Evolutionary conservation across 2,888 invertebrate genomes (phyloP), one percentile per base, ranked within the genome.

Genomic region (Eledona agricola): DNA sequence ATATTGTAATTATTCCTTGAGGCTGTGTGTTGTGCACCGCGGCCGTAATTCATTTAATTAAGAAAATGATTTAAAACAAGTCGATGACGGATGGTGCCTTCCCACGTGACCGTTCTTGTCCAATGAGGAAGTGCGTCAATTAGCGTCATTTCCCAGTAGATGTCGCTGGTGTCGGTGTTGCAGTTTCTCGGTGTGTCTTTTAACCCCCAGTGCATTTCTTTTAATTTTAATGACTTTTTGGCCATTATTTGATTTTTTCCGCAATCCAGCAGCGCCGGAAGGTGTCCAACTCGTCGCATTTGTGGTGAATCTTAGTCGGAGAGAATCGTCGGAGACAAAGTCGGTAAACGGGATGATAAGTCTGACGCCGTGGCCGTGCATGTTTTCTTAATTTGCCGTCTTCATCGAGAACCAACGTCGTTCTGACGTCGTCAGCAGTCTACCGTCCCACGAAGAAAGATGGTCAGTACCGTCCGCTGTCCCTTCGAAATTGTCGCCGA

Each of bases 341-440:
- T 52, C 26, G 42, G 28, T 15, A 6, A 25, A 34, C 46, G 35
- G 11, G 17, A 47, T 47, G 47, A 28, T n/a, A 34, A 35, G 19
- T 40, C 62, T 72, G 72, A 73, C 70, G 74, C 72, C 72, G 73
- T 74, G 74, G 72, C 73, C 67, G 55, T 46, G 71, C 71, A 72
- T 74, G 72, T 72, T 74, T 73, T 73, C 68, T 65, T 65, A 65
- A 69, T 45, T 45, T 34, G 7, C 32, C 25, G 45, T 45, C 43
- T 43, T 40, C 9, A 22, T 22, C 32, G 43, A 32, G 20, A 7
- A 25, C 16, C 43, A 28, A 10, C 42, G 11, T 28, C 38, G 22
- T 29, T 6, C 4, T 25, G 15, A 23, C 26, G 19, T 37, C 35
- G 35, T 35, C 35, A 35, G 7, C 40, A 11, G 9, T 9, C 7